Conservation (phyloP, 2,888 invertebrate species). For the Margaritifera margaritifera region DNA sequence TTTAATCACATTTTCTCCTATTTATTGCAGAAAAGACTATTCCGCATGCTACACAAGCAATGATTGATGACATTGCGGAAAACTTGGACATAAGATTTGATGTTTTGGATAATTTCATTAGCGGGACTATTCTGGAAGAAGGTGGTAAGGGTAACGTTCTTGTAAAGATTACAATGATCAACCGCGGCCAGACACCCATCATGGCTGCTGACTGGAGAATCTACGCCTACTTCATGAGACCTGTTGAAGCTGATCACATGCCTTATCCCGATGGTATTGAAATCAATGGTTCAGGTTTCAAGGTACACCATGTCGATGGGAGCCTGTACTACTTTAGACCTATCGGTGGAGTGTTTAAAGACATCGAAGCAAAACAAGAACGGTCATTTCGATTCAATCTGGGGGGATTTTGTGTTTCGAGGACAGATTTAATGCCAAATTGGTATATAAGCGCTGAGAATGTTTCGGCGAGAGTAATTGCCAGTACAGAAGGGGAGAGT, state of each 20-base stretch:
- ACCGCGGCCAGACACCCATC: conserved; percentile 41
- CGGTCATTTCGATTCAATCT: conserved; percentile 29
- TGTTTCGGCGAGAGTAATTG: conserved; percentile 34
- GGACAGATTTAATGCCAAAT: conserved; percentile 51
- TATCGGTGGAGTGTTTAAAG: conserved; percentile 17
- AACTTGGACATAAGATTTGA: conserved; percentile 18
- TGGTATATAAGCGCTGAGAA: conserved; percentile 48
- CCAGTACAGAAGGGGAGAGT: conserved; percentile 45
- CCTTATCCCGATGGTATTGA: conserved; percentile 33
- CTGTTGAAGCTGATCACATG: conserved; percentile 14
- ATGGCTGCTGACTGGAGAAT: conserved; percentile 44
- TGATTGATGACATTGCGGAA: conserved; percentile 24
- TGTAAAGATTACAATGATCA: conserved; percentile 43
- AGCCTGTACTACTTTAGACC: conserved; percentile 41
- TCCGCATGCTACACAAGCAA: conserved; percentile 18
- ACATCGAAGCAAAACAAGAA: conserved; percentile 26
- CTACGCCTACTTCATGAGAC: conserved; percentile 24
- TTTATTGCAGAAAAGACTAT: conserved; percentile 15
- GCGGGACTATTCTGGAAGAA: conserved; percentile 13
- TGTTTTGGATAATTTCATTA: conserved; percentile 25
- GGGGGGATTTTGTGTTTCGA: conserved; percentile 34
- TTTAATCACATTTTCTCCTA: neutral
- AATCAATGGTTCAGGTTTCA: conserved; percentile 23
- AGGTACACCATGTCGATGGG: conserved; percentile 43
- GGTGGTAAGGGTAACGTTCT: conserved; percentile 17